Conservation (phyloP, 30 jellyfish, hydroid and myxozoan species). For the Aurelia coerulea region DNA sequence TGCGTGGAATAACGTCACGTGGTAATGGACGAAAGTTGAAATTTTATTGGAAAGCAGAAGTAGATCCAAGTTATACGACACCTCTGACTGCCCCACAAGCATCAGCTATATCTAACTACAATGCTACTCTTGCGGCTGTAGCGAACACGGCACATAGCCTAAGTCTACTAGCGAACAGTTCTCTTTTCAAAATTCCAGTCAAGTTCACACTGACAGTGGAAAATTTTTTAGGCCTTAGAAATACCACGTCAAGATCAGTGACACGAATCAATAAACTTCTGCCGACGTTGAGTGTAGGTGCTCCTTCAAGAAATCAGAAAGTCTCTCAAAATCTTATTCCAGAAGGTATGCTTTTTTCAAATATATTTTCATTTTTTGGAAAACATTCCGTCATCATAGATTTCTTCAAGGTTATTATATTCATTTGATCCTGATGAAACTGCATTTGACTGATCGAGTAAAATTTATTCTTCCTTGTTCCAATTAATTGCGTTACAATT, state of each 20-base stretch:
- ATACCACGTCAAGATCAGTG: constrained; percentile 1
- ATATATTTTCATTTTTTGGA: too few relatives aligned
- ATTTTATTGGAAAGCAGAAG: constrained; percentile 8
- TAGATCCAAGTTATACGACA: not conserved
- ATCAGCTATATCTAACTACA: constrained; percentile 22
- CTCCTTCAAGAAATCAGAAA: not conserved
- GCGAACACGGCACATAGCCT: not conserved
- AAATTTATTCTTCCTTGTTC: too few relatives aligned
- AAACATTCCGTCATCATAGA: too few relatives aligned
- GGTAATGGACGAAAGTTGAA: constrained; percentile 64
- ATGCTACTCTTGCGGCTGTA: constrained; percentile 13
- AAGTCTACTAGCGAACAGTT: constrained; percentile 9
- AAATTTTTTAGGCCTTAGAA: constrained; percentile 32
- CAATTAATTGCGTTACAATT: too few relatives aligned
- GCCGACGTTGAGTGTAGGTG: constrained; percentile 21
- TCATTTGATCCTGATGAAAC: too few relatives aligned
- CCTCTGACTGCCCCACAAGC: constrained; percentile 13
- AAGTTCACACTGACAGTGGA: constrained; percentile 20
- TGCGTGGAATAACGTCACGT: constrained; percentile 8
- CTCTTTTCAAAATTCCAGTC: constrained; percentile 29
- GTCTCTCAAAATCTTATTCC: constrained; percentile 10
- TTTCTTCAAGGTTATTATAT: too few relatives aligned
- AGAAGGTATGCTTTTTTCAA: constrained; percentile 15
- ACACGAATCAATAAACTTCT: constrained; percentile 15
- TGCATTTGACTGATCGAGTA: too few relatives aligned